Percentiles rank a stretch among this genome's conserved stretches.
Conservation (phyloP, 2,888 invertebrate species). For the Nymphalis c-album region DNA sequence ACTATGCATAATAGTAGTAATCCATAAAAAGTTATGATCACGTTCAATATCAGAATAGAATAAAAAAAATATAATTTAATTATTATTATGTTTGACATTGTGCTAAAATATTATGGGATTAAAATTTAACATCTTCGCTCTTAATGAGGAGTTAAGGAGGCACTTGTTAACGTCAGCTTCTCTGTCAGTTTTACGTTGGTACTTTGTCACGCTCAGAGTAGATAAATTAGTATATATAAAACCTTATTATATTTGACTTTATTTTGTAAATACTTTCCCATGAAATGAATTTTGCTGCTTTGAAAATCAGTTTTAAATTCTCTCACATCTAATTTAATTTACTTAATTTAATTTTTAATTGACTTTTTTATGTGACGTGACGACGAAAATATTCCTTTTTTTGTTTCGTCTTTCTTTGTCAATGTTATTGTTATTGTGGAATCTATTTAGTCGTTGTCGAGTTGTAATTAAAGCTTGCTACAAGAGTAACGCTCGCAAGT, state of each 20-base stretch:
- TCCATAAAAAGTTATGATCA: too few species aligned
- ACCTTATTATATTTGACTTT: too few species aligned
- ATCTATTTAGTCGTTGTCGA: not conserved
- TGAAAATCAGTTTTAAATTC: too few species aligned
- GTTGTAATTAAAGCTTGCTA: slow-evolving; percentile 14
- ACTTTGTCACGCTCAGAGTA: slow-evolving; percentile 11
- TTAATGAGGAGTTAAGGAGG: slow-evolving; percentile 5
- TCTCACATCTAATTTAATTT: too few species aligned
- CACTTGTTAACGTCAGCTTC: slow-evolving; percentile 13
- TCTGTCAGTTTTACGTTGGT: slow-evolving; percentile 3
- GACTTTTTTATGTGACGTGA: too few species aligned
- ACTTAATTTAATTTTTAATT: too few species aligned
- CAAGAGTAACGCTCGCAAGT: slow-evolving; percentile 30
- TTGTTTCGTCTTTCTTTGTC: not conserved
- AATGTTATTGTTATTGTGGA: not conserved
- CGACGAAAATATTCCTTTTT: too few species aligned
- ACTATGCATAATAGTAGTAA: too few species aligned
- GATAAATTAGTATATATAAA: not conserved
- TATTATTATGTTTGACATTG: not conserved
- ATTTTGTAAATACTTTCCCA: too few species aligned
- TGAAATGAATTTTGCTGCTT: too few species aligned
- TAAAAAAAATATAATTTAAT: not conserved
- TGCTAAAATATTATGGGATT: not conserved
- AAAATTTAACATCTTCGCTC: not conserved
- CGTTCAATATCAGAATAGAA: too few species aligned